A percentile compares a stretch with the other conserved stretches of the same genome.
Evolutionary conservation across 2,888 invertebrate genomes (phyloP).

Genomic region (Orthosia incerta): DNA sequence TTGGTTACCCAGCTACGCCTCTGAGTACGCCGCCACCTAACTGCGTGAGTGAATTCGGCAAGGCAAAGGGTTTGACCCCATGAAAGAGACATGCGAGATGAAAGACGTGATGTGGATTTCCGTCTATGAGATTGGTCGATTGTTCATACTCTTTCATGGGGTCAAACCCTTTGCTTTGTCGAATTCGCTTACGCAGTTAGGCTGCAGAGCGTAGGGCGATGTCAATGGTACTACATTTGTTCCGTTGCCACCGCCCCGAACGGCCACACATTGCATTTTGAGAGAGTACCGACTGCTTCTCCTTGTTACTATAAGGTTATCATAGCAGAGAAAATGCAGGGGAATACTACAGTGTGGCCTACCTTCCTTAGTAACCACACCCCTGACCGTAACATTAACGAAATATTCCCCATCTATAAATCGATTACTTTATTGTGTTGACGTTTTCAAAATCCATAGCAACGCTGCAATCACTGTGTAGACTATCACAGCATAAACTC

Average conservation of each 20-base stretch:
- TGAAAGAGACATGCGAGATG: no score
- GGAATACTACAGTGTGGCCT: not conserved
- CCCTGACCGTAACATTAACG: not conserved
- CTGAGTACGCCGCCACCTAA: no score
- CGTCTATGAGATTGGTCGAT: no score
- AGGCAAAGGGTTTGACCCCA: no score
- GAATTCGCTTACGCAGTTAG: no score
- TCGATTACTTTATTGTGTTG: constrained; percentile 72
- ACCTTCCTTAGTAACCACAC: not conserved
- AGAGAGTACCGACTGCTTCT: not conserved
- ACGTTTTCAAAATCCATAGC: constrained; percentile 69
- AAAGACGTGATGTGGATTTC: no score
- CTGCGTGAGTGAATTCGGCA: no score
- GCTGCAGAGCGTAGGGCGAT: not conserved
- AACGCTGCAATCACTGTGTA: constrained; percentile 60
- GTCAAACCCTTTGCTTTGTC: no score
- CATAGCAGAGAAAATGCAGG: not conserved
- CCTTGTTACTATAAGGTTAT: not conserved
- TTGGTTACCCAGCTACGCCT: no score
- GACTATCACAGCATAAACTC: constrained; percentile 12
- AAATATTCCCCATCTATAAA: constrained; percentile 44
- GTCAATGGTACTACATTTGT: not conserved
- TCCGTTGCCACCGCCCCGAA: not conserved
- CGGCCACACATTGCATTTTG: not conserved
- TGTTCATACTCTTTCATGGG: no score